Evolutionary conservation across 2,113 vertebrate genomes (phyloP).

Genomic region (Apus apus): DNA sequence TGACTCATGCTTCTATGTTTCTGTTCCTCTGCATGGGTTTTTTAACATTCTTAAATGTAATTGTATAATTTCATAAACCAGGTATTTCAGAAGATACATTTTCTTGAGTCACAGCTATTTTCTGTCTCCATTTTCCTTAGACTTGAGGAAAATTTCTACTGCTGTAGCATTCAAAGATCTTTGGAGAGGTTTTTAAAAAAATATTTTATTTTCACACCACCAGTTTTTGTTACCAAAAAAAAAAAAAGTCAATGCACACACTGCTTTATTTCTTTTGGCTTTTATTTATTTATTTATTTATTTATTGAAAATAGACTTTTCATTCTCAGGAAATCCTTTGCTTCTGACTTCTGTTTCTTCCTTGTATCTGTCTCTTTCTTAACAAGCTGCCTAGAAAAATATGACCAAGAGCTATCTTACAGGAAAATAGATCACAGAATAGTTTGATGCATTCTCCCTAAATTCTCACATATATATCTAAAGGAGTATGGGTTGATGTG

Average conservation of each 20-base stretch:
- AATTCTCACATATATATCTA: background rate
- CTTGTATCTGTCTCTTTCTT: background rate
- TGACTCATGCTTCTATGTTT: slow-evolving; percentile 14
- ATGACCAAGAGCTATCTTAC: background rate
- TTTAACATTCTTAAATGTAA: slow-evolving; percentile 8
- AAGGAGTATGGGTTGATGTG: background rate
- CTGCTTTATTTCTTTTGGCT: background rate
- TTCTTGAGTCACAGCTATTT: slow-evolving; percentile 13
- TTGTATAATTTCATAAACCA: background rate
- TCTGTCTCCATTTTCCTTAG: background rate
- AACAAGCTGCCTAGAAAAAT: background rate
- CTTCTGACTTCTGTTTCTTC: background rate
- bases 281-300: background rate
- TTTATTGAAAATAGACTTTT: background rate
- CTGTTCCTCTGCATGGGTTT: background rate
- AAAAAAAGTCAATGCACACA: background rate
- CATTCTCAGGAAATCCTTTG: background rate
- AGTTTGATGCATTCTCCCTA: background rate
- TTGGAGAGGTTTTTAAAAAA: background rate
- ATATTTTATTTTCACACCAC: background rate
- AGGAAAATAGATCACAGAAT: background rate
- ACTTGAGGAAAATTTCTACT: background rate
- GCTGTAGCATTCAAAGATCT: background rate
- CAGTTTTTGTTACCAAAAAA: background rate
- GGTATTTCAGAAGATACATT: background rate